A percentile compares a stretch with the other conserved stretches of the same genome.
Evolutionary conservation across 2,888 invertebrate species (phyloP).

Genomic region (Drosophila glabriapex): DNA sequence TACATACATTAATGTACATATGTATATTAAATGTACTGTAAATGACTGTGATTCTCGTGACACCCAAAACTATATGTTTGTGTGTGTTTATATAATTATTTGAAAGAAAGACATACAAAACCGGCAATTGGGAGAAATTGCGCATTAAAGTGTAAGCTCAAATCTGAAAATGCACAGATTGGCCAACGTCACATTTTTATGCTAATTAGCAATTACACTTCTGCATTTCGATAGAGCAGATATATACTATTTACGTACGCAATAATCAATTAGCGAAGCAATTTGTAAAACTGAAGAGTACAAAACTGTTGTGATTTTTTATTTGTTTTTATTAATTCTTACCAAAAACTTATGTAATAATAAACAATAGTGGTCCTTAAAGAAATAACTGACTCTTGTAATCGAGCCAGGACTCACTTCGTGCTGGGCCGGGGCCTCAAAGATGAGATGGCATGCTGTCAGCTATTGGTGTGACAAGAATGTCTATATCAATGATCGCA

Average conservation of each 20-base stretch:
- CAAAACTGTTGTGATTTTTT: neutral
- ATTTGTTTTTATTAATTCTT: neutral
- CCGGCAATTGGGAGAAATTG: constrained; percentile 8
- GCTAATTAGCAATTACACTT: constrained; percentile 1
- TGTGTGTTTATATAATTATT: neutral
- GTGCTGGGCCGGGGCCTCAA: neutral
- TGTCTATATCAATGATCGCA: neutral
- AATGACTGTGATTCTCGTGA: constrained; percentile 1
- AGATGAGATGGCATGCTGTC: neutral
- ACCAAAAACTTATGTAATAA: neutral
- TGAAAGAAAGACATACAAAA: neutral
- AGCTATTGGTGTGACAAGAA: neutral
- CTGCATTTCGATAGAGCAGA: neutral
- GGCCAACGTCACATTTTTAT: constrained; percentile 6
- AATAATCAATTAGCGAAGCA: neutral
- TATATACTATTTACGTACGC: neutral
- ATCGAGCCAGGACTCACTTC: neutral
- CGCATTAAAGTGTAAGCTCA: constrained; percentile 20
- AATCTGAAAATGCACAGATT: constrained; percentile 17
- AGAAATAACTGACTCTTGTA: neutral
- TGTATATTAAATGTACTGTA: neutral
- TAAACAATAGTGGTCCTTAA: neutral
- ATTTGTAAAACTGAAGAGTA: neutral
- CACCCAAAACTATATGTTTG: neutral
- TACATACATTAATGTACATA: too few species aligned